Percentiles rank a stretch among this genome's conserved stretches.
These are phyloP conservation scores for Tetrax tetrax DNA, from an alignment of 2,113 vertebrate genomes.

Conservation along the genomic window DNA sequence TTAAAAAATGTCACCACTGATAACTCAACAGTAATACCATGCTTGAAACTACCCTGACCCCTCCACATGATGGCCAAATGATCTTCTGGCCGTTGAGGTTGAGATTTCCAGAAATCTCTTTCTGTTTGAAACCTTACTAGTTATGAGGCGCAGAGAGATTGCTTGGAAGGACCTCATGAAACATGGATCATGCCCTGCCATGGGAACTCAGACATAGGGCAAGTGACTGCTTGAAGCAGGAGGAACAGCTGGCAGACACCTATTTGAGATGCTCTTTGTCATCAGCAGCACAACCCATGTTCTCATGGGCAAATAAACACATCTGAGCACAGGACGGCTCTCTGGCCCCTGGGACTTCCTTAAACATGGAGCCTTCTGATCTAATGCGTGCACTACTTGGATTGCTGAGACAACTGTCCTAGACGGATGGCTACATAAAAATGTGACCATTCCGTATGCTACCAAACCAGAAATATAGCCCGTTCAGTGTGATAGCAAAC, in stretches of 20 bases:
- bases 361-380: not conserved
- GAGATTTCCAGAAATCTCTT: not conserved
- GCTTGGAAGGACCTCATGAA: not conserved
- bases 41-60: not conserved
- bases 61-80: not conserved
- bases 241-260: not conserved
- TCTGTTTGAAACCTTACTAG: not conserved
- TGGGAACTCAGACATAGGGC: not conserved
- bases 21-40: not conserved
- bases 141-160: not conserved
- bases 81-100: not conserved
- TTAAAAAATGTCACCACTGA: not conserved
- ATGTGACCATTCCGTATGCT: not conserved
- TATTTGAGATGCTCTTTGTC: not conserved
- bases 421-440: not conserved
- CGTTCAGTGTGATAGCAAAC: not conserved
- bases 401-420: not conserved
- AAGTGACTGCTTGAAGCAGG: not conserved
- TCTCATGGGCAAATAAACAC: not conserved
- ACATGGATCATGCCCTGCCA: accelerated
- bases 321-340: not conserved
- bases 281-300: not conserved
- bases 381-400: not conserved
- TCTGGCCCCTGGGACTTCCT: not conserved
- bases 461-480: not conserved